Evolutionary conservation across 2,888 invertebrate species (phyloP).

Genomic region (Heliconius ismenius): DNA sequence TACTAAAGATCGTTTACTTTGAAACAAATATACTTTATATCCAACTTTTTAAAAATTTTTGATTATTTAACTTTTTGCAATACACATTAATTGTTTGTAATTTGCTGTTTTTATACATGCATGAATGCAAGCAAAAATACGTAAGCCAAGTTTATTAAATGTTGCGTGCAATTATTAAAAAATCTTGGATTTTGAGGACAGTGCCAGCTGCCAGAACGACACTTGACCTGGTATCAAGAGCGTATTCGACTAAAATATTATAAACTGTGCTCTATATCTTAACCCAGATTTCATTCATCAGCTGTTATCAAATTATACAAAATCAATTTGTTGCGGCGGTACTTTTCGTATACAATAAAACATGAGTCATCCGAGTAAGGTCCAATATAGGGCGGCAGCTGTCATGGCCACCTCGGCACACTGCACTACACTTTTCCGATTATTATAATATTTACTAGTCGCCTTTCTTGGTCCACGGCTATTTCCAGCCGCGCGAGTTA

Average conservation of each 20-base stretch:
- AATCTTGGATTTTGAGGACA: slow-evolving; percentile 43
- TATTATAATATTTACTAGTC: slow-evolving; percentile 82
- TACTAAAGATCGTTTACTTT: background rate
- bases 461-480: slow-evolving; percentile 84
- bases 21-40: background rate
- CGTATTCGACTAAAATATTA: slow-evolving; percentile 21
- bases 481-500: slow-evolving; percentile 77
- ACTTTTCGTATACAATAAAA: slow-evolving; percentile 42
- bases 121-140: no score
- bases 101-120: background rate
- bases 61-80: background rate
- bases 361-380: slow-evolving; percentile 50
- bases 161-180: slow-evolving; percentile 33
- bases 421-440: slow-evolving; percentile 81
- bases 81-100: background rate
- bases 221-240: slow-evolving; percentile 55
- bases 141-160: slow-evolving; percentile 21
- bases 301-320: background rate
- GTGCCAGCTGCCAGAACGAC: slow-evolving; percentile 60
- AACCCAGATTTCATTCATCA: slow-evolving; percentile 31
- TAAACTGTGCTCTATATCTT: slow-evolving; percentile 28
- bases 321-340: background rate
- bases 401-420: slow-evolving; percentile 78
- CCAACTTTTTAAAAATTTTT: background rate
- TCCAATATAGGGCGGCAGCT: slow-evolving; percentile 58